phyloP scores from a whole-genome alignment of 2,888 invertebrate genomes.

The Cosmia trapezina region DNA sequence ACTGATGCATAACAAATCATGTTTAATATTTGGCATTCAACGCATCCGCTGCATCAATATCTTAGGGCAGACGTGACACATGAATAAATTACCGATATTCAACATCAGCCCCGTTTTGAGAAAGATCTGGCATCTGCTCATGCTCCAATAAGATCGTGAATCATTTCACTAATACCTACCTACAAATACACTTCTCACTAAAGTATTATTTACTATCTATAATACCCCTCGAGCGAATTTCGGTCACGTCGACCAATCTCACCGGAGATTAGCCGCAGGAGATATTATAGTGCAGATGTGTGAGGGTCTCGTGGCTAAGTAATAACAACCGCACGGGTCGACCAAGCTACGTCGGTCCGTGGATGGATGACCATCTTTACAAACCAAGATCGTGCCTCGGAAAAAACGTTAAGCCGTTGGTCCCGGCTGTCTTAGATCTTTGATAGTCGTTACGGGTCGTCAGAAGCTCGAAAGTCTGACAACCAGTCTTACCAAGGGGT shows the following conservation, averaged over 20 bases:
- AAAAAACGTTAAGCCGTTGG: too few species aligned
- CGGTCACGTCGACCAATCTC: neutral
- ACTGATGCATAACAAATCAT: constrained; percentile 1
- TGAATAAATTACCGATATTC: constrained; percentile 7
- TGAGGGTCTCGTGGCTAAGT: too few species aligned
- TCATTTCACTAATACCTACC: constrained; percentile 15
- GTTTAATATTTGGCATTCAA: constrained; percentile 34
- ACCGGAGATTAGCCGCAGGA: neutral
- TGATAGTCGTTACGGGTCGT: too few species aligned
- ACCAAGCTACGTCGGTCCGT: too few species aligned
- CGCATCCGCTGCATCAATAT: constrained; percentile 34
- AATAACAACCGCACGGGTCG: too few species aligned
- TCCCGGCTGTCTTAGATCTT: too few species aligned
- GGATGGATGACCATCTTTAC: too few species aligned
- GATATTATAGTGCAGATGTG: neutral
- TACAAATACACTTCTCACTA: neutral
- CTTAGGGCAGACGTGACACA: constrained; percentile 19
- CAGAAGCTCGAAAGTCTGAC: too few species aligned
- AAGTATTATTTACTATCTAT: neutral
- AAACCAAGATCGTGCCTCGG: too few species aligned
- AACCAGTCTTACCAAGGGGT: too few species aligned
- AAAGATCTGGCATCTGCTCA: constrained; percentile 31
- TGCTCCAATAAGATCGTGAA: constrained; percentile 15
- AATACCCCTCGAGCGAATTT: neutral
- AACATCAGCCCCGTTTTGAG: constrained; percentile 6